Base-by-base conservation (phyloP, 2,888 invertebrate species). In the Machimus rusticus region DNA sequence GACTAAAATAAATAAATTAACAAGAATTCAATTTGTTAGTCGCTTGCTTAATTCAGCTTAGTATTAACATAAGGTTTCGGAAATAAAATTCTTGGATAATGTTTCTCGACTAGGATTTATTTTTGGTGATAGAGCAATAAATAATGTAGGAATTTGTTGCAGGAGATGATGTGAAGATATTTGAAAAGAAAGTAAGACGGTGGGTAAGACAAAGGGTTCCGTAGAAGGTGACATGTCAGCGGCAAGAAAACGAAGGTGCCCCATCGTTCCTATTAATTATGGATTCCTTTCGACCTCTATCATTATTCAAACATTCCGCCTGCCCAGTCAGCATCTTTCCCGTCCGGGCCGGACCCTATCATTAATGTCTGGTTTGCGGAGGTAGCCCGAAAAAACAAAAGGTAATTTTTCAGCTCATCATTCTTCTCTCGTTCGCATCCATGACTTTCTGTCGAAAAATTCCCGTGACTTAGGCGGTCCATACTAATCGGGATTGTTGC, bases 391-490 rank as follows among this genome's bases (percentile, higher is more conserved):
- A 43, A n/a, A 46, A 81, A 81, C 46, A 81, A 81, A 81, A 34
- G 39, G 51, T 31, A 81, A 46, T 31, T 81, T 9, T 51, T 81
- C 31, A 81, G 55, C 51, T 51, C 81, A 81, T 81, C 81, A 55
- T 81, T 81, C 81, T 81, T 12, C 81, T 81, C 51, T 34, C 43
- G 39, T 78, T 78, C 43, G 23, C 43, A 78, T 6, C 78, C 37
- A 78, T 78, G 81, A 81, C 55, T 81, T 81, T 81, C 51, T 81
- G 81, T 55, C 81, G 28, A 81, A 76, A 78, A 81, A 81, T 81
- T 81, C 81, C 81, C 81, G 81, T 81, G 51, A 81, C 81, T 51
- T 81, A 81, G 81, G 81, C 81, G 81, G 81, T 81, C 81, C 51
- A 31, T 46, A 55, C 31, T 81, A 81, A 81, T 43, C 81, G 81